Evolutionary conservation across 2,797 vertebrate genomes (phyloP).

Genomic region (Danio tinwini): DNA sequence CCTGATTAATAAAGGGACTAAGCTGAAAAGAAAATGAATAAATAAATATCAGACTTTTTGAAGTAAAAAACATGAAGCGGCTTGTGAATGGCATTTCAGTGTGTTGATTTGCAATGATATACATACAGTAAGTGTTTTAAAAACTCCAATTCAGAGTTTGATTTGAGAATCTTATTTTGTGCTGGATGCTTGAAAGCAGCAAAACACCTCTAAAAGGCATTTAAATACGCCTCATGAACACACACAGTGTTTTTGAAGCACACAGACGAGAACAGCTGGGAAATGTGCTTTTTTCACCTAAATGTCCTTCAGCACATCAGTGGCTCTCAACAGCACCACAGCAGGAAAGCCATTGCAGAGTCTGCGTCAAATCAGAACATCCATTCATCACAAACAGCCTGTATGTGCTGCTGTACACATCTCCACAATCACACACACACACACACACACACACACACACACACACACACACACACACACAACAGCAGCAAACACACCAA

Average conservation of each 20-base stretch:
- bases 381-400: conserved; percentile 64
- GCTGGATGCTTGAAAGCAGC: neutral
- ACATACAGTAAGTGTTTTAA: neutral
- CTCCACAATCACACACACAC: conserved; percentile 11
- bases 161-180: conserved; percentile 29
- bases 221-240: conserved; percentile 42
- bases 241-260: conserved; percentile 37
- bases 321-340: conserved; percentile 49
- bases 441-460: conserved; percentile 34
- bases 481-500: conserved; percentile 36
- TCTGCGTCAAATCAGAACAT: conserved; percentile 58
- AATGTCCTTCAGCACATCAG: conserved; percentile 65
- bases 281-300: conserved; percentile 66
- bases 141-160: neutral
- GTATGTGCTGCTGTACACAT: neutral
- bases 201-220: conserved; percentile 6
- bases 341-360: conserved; percentile 67
- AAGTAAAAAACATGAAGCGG: neutral
- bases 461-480: conserved; percentile 15
- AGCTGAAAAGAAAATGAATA: no score
- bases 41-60: no score
- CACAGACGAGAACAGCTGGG: conserved; percentile 56
- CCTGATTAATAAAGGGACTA: no score
- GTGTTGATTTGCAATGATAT: neutral
- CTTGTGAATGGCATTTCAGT: neutral